phyloP scores from a whole-genome alignment of 2,888 invertebrate species.

The Thysanoteuthis rhombus region DNA sequence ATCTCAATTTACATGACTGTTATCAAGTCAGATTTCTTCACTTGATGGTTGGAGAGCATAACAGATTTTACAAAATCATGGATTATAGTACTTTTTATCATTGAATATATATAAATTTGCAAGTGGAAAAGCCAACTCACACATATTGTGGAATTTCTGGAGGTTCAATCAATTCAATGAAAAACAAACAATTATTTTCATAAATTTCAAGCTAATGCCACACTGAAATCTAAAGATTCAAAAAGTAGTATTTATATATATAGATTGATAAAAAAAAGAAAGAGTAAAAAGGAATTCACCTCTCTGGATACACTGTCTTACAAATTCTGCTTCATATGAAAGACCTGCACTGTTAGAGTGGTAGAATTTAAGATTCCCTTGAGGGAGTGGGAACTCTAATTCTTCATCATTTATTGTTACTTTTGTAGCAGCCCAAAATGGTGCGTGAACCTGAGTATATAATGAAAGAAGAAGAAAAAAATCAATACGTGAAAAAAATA shows the following conservation, averaged over 20 bases:
- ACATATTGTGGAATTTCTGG: too few species aligned
- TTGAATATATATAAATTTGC: too few species aligned
- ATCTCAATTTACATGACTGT: too few species aligned
- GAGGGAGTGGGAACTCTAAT: constrained; percentile 43
- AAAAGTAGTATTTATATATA: not conserved
- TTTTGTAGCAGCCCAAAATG: constrained; percentile 46
- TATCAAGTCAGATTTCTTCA: too few species aligned
- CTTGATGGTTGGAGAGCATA: too few species aligned
- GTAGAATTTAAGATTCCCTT: constrained; percentile 39
- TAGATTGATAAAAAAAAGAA: not conserved
- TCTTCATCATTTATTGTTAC: constrained; percentile 41
- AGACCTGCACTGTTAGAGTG: constrained; percentile 49
- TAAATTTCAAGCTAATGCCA: too few species aligned
- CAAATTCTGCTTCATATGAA: constrained; percentile 48
- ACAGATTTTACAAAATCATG: too few species aligned
- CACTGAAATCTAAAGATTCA: too few species aligned
- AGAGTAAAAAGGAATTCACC: constrained; percentile 38
- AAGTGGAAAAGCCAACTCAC: too few species aligned
- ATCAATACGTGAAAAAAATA: not conserved
- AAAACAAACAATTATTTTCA: too few species aligned
- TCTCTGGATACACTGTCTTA: constrained; percentile 45
- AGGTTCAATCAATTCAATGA: too few species aligned
- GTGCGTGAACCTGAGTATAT: constrained; percentile 40
- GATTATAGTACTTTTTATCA: too few species aligned
- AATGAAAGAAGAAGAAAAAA: not conserved